phyloP scores from a whole-genome alignment of 1,140 invertebrate species.

The Ceratosolen fusciceps region DNA sequence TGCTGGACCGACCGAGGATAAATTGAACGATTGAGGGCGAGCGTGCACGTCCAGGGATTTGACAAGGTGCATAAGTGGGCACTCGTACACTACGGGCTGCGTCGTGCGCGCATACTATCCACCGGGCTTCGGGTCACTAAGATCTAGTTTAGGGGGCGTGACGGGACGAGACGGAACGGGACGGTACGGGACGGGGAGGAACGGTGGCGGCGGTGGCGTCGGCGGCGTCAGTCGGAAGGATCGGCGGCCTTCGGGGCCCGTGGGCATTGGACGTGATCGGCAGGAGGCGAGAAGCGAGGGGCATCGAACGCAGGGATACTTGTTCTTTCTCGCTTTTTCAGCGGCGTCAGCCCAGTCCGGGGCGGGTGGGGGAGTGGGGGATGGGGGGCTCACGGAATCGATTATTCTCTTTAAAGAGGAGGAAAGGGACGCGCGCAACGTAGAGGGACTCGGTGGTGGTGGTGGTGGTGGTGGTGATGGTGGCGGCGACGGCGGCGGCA shows the following conservation, averaged over 20 bases:
- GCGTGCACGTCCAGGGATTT: too few relatives aligned
- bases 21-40: not conserved
- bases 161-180: not conserved
- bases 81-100: too few relatives aligned
- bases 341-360: constrained; percentile 28
- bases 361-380: too few relatives aligned
- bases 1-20: too few relatives aligned
- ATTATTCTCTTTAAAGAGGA: constrained; percentile 44
- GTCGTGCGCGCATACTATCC: not conserved
- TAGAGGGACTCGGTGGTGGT: too few relatives aligned
- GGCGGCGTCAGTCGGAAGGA: constrained; percentile 14
- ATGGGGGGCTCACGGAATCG: constrained; percentile 36
- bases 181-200: not conserved
- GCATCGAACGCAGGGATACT: not conserved
- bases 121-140: not conserved
- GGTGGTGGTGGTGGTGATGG: too few relatives aligned
- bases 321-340: not conserved
- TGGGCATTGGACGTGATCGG: constrained; percentile 10
- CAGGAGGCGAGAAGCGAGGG: not conserved
- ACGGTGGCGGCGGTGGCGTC: too few relatives aligned
- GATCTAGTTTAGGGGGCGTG: constrained; percentile 5
- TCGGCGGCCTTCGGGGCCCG: not conserved
- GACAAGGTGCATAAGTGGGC: not conserved
- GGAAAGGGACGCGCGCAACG: constrained; percentile 29
- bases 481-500: too few relatives aligned